Base-by-base conservation (phyloP, 2,113 vertebrate species). In the Crotalus horridus region DNA sequence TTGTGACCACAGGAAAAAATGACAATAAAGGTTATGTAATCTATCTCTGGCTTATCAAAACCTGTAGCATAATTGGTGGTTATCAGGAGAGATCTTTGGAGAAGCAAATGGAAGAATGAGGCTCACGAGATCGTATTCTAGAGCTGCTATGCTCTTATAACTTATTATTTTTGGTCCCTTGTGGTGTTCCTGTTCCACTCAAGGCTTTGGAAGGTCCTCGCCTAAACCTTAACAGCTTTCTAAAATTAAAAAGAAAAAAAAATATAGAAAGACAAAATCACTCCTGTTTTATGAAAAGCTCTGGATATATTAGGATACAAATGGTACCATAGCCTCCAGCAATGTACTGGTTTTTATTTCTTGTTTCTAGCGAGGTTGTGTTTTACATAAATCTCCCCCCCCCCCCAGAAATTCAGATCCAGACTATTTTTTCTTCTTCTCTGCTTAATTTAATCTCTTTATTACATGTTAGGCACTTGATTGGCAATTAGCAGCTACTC, bases 361-460 rank as follows among this genome's bases (percentile, higher is more conserved):
- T 90, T 92, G 55, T 94, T 89, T 61, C 23, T 93, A 3, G 0
- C n/a, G 33, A 46, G 87, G 9, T 11, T 94, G 55, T 10, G 33
- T 94, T 20, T 11, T 94, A 85, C 89, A 92, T 88, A 90, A 53
- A 88, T 87, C 88, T 92, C 90, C 51, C 94, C 64, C 51, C 53
- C 39, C 46, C 46, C 46, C 6, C 17, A 92, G 94, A 93, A 96
- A 69, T 74, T 93, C 86, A 86, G 85, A 85, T 48, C 10, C 58
- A 91, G 58, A 93, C 46, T 46, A 54, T 94, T 92, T 33, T 59
- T 94, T 29, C 55, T 94, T 92, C 93, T 93, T 61, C 53, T 89
- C 91, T 93, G 93, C 90, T 86, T 93, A 93, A 93, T 93, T 91
- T 93, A 93, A 93, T 91, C 90, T 93, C 87, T 10, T 92, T 94